Percentiles rank a stretch among this genome's conserved stretches.
Conservation (phyloP, 2,797 vertebrate genomes). For the Periparus ater region DNA sequence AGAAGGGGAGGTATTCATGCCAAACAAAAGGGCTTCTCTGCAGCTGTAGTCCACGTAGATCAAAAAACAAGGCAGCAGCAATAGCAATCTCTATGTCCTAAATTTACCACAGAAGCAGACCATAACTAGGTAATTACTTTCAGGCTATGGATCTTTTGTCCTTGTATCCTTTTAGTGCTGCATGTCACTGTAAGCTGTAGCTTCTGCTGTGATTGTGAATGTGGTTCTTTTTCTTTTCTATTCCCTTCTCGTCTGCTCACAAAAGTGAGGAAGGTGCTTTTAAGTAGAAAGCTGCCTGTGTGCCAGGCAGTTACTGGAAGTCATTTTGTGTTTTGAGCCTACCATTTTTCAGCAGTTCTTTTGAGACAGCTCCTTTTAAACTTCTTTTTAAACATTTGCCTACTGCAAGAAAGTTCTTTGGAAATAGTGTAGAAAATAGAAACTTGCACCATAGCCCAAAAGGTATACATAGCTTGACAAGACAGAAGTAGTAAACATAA, state of each 20-base stretch:
- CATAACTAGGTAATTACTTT: not conserved
- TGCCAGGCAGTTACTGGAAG: not conserved
- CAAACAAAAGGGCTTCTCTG: not conserved
- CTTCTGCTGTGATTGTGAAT: not conserved
- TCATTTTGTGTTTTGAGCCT: not conserved
- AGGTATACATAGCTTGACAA: not conserved
- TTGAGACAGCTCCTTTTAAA: not conserved
- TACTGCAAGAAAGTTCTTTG: not conserved
- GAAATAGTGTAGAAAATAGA: not conserved
- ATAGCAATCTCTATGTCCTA: not conserved
- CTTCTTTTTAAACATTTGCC: not conserved
- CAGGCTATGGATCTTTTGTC: not conserved
- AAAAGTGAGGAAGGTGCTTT: not conserved
- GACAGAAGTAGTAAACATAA: not conserved
- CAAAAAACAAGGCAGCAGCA: not conserved
- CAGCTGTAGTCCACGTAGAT: accelerated
- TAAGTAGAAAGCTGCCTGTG: not conserved
- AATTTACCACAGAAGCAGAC: not conserved
- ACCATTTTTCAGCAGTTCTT: not conserved
- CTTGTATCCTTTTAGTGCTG: not conserved
- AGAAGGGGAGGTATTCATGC: not conserved
- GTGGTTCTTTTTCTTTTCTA: not conserved
- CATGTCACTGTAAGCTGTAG: not conserved
- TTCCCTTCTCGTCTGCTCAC: not conserved
- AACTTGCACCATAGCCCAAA: not conserved